Conservation (phyloP, 2,888 invertebrate species). For the Cyclophora albipunctata region DNA sequence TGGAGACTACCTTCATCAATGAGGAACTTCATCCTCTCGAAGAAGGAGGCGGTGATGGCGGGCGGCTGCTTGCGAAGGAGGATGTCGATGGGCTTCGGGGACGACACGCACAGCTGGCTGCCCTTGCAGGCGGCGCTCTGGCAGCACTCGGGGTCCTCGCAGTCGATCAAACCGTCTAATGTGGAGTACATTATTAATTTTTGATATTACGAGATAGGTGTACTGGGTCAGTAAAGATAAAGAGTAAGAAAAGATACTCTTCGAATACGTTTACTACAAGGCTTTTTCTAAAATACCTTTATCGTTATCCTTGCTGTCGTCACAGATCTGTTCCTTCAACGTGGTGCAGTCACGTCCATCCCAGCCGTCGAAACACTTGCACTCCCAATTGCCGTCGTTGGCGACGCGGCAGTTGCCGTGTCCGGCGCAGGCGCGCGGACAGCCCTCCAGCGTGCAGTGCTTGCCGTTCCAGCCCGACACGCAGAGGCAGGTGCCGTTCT, state of each 20-base stretch:
- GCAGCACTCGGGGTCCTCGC: conserved; percentile 99
- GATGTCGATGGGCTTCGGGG: conserved; percentile 97
- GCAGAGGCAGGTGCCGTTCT: conserved; percentile 97
- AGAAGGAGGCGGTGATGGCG: conserved; percentile 97
- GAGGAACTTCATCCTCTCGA: conserved; percentile 97
- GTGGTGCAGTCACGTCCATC: conserved; percentile 95
- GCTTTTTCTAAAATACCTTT: conserved; percentile 82
- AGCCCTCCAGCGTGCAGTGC: conserved; percentile 96
- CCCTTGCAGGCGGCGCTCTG: conserved; percentile 86
- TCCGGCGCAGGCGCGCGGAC: conserved; percentile 89
- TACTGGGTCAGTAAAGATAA: no score
- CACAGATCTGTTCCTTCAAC: conserved; percentile 93
- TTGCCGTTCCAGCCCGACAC: conserved; percentile 98
- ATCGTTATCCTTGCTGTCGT: conserved; percentile 96
- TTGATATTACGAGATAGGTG: not conserved
- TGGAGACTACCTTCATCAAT: conserved; percentile 99
- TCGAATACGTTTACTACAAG: not conserved
- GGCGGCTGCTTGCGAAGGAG: conserved; percentile 96
- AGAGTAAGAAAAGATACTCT: no score
- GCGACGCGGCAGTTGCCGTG: conserved; percentile 95
- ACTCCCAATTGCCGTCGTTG: conserved; percentile 91
- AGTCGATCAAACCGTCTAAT: conserved; percentile 95
- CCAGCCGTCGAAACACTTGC: conserved; percentile 96
- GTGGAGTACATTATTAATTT: conserved; percentile 1
- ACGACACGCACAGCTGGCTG: conserved; percentile 93